A percentile compares a stretch with the other conserved stretches of the same genome.
Evolutionary conservation across 2,797 vertebrate genomes (phyloP).

Genomic region (Oreonectes daqikongensis): DNA sequence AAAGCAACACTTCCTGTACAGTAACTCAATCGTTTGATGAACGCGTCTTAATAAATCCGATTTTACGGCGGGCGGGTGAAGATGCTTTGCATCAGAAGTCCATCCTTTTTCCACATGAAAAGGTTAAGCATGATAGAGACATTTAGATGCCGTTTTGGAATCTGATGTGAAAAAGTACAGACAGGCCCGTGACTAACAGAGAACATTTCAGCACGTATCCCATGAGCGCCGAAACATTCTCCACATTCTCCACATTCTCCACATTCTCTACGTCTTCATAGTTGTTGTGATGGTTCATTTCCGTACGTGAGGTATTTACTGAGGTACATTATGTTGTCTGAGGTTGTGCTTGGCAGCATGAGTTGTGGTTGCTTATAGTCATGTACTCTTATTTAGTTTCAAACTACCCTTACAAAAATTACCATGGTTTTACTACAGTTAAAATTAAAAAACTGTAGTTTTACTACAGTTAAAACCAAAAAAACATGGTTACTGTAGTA

Average conservation of each 20-base stretch:
- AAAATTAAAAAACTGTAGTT: no score
- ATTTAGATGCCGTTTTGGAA: slow-evolving; percentile 30
- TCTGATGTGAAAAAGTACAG: slow-evolving; percentile 16
- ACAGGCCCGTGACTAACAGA: neutral
- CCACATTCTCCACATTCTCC: neutral
- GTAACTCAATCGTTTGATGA: slow-evolving; percentile 51
- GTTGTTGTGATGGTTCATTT: neutral
- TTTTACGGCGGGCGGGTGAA: slow-evolving; percentile 16
- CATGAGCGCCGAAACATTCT: neutral
- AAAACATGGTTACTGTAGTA: no score
- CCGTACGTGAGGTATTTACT: neutral
- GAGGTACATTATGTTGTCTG: neutral
- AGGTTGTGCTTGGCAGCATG: neutral
- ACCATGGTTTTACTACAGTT: no score
- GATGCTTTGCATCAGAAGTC: slow-evolving; percentile 32
- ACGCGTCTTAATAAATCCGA: slow-evolving; percentile 12
- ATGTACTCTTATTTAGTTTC: neutral
- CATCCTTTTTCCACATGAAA: slow-evolving; percentile 20
- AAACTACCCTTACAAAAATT: no score
- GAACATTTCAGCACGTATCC: neutral
- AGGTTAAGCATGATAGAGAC: slow-evolving; percentile 26
- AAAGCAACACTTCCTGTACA: slow-evolving; percentile 8
- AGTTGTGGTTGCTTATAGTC: neutral
- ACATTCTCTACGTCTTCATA: neutral
- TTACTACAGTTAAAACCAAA: no score